Evolutionary conservation across 2,797 vertebrate species (phyloP).

Genomic region (Streptopelia turtur): DNA sequence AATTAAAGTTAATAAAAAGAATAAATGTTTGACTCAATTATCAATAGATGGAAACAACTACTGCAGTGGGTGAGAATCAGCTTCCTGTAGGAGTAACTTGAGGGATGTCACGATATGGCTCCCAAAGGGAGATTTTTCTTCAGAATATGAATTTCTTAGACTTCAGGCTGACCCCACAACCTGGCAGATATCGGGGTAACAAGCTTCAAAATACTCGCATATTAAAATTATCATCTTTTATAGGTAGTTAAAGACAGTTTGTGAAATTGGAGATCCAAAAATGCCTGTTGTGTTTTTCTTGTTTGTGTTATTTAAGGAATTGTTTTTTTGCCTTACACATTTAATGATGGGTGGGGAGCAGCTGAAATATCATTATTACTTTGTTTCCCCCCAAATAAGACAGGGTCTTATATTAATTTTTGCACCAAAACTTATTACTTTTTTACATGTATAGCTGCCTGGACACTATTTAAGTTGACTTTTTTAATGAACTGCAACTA

Average conservation of each 20-base stretch:
- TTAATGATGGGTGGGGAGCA: background rate
- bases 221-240: background rate
- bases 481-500: no score
- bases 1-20: background rate
- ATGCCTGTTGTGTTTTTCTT: background rate
- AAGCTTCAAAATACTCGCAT: background rate
- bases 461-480: no score
- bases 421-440: no score
- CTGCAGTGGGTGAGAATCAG: background rate
- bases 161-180: background rate
- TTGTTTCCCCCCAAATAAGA: no score
- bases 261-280: background rate
- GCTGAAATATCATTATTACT: background rate
- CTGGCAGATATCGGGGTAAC: background rate
- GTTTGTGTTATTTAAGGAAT: background rate
- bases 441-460: no score
- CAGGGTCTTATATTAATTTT: no score
- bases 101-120: background rate
- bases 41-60: background rate
- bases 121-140: background rate
- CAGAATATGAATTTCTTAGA: background rate
- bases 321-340: background rate
- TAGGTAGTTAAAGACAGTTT: background rate
- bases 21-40: background rate
- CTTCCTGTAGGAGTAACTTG: background rate